A percentile compares a stretch with the other conserved stretches of the same genome.
Evolutionary conservation across 2,113 vertebrate species (phyloP).

Genomic region (Oceanites oceanicus): DNA sequence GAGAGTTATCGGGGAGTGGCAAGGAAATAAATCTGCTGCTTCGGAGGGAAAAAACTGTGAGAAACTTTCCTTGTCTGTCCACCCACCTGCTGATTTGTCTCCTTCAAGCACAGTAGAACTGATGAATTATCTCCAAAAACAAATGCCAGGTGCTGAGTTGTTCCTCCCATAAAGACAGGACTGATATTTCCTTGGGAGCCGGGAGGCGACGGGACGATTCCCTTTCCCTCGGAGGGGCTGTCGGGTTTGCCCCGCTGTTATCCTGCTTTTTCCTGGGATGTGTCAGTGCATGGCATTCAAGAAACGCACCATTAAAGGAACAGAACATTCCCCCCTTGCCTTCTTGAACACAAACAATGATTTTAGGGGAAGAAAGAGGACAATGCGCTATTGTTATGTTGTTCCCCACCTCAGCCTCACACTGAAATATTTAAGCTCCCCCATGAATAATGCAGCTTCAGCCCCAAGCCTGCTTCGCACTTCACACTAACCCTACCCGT

Average conservation of each 20-base stretch:
- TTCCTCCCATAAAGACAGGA: background rate
- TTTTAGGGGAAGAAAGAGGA: background rate
- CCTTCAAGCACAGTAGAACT: background rate
- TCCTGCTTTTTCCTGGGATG: background rate
- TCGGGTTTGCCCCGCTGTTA: background rate
- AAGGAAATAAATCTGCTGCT: background rate
- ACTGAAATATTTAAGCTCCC: conserved; percentile 56
- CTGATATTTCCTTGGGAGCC: background rate
- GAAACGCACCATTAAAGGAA: background rate
- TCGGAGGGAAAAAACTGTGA: fast-evolving
- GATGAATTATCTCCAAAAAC: background rate
- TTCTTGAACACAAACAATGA: background rate
- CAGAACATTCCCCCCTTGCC: background rate
- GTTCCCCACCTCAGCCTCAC: background rate
- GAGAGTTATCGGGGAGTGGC: fast-evolving
- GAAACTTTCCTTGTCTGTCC: background rate
- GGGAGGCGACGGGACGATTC: fast-evolving
- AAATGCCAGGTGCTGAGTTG: fast-evolving
- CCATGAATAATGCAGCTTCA: conserved; percentile 58
- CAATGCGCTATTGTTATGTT: fast-evolving
- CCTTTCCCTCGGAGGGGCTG: background rate
- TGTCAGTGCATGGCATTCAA: background rate
- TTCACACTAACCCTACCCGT: conserved; percentile 28
- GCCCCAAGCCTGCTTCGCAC: conserved; percentile 31
- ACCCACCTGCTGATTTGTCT: background rate